Percentiles rank a stretch among this genome's conserved stretches.
phyloP scores from a whole-genome alignment of 2,797 vertebrate genomes.

The Hipposideros larvatus region DNA sequence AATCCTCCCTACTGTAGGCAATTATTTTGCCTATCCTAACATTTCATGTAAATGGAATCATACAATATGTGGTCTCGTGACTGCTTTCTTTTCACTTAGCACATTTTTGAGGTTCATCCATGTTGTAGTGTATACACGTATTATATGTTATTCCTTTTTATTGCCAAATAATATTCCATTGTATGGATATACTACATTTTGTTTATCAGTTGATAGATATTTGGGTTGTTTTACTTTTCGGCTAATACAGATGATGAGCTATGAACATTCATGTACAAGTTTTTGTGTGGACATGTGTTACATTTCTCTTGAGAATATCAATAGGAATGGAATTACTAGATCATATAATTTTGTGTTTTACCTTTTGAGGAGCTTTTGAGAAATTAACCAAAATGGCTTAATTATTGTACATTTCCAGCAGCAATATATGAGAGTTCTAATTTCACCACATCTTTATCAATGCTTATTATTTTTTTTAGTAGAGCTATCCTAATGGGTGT shows the following conservation, averaged over 20 bases:
- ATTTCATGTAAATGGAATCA: background rate
- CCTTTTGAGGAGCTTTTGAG: background rate
- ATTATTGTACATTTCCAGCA: background rate
- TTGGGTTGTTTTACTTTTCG: slow-evolving; percentile 29
- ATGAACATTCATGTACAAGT: background rate
- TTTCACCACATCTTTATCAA: background rate
- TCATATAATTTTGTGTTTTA: background rate
- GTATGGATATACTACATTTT: background rate
- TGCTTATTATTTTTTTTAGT: background rate
- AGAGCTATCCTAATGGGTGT: background rate
- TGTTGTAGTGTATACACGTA: background rate
- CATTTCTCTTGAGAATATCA: background rate
- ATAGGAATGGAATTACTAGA: background rate
- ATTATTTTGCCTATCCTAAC: background rate
- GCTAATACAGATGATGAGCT: background rate
- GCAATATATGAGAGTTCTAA: background rate
- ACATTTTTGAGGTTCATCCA: background rate
- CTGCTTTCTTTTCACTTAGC: background rate
- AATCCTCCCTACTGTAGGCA: background rate
- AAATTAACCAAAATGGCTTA: background rate
- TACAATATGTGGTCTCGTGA: background rate
- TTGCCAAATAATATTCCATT: background rate
- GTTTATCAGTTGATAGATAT: background rate
- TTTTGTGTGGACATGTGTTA: background rate
- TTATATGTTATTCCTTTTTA: background rate